Percentiles rank a stretch among this genome's conserved stretches.
Evolutionary conservation across 2,797 vertebrate species (phyloP).

Genomic region (Botia kubotai): DNA sequence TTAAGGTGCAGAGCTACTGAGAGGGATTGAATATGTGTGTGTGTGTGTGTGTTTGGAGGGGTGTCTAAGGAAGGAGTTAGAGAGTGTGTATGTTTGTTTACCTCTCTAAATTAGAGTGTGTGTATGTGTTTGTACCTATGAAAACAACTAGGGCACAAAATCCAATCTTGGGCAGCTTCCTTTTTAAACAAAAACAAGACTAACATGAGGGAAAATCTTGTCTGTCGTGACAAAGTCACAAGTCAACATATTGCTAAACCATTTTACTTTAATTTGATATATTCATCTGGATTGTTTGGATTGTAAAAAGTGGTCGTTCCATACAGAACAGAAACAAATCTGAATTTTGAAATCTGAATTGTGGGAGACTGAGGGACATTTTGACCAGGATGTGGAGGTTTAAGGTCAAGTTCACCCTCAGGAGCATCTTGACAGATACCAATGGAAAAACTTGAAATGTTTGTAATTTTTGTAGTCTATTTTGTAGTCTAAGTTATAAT

Average conservation of each 20-base stretch:
- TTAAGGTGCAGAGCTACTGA: constrained; percentile 12
- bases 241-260: not conserved
- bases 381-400: too few relatives aligned
- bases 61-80: constrained; percentile 17
- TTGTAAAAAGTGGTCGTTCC: too few relatives aligned
- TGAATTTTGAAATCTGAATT: too few relatives aligned
- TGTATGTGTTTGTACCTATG: constrained; percentile 2
- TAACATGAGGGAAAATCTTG: not conserved
- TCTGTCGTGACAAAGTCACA: not conserved
- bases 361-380: too few relatives aligned
- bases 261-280: not conserved
- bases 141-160: not conserved
- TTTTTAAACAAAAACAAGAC: not conserved
- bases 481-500: too few relatives aligned
- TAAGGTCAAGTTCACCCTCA: too few relatives aligned
- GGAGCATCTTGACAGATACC: too few relatives aligned
- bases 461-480: too few relatives aligned
- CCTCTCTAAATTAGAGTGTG: not conserved
- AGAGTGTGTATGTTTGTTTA: constrained; percentile 13
- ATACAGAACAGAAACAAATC: too few relatives aligned
- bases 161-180: too few relatives aligned
- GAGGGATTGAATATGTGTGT: not conserved
- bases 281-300: not conserved
- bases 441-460: too few relatives aligned
- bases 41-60: not conserved